These are phyloP conservation scores for Folsomia manolachei DNA, from an alignment of 2,888 invertebrate genomes.

Conservation along the genomic window DNA sequence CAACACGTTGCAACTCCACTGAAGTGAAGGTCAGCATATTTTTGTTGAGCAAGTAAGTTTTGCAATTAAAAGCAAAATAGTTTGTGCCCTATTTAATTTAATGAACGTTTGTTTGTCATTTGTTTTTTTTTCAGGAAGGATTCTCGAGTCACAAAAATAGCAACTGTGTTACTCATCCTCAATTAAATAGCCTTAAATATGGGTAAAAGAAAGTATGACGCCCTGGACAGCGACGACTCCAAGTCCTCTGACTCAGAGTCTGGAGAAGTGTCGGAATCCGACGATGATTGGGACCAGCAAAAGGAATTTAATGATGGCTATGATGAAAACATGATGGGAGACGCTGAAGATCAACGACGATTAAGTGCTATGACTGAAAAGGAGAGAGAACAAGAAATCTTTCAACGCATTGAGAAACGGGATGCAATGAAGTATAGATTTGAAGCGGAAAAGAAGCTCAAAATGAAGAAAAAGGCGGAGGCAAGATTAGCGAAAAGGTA, in stretches of 20 bases:
- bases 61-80: too few relatives aligned
- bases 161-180: too few relatives aligned
- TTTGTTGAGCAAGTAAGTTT: too few relatives aligned
- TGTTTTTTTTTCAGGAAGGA: too few relatives aligned
- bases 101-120: too few relatives aligned
- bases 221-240: slow-evolving; percentile 77
- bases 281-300: slow-evolving; percentile 55
- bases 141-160: too few relatives aligned
- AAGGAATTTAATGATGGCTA: slow-evolving; percentile 95
- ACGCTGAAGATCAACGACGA: slow-evolving; percentile 87
- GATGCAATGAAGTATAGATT: slow-evolving; percentile 91
- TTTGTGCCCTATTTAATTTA: too few relatives aligned
- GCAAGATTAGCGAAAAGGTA: slow-evolving; percentile 45
- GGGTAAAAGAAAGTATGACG: slow-evolving; percentile 68
- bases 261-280: slow-evolving; percentile 75
- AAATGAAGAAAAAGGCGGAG: slow-evolving; percentile 76
- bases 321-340: slow-evolving; percentile 95
- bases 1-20: too few relatives aligned
- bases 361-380: slow-evolving; percentile 92
- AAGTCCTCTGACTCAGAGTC: slow-evolving; percentile 64
- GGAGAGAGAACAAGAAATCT: slow-evolving; percentile 95
- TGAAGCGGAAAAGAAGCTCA: slow-evolving; percentile 91
- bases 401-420: slow-evolving; percentile 89
- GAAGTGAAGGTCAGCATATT: too few relatives aligned
- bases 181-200: too few relatives aligned